phyloP scores from a whole-genome alignment of 2,797 vertebrate species.

The Gouania willdenowi region DNA sequence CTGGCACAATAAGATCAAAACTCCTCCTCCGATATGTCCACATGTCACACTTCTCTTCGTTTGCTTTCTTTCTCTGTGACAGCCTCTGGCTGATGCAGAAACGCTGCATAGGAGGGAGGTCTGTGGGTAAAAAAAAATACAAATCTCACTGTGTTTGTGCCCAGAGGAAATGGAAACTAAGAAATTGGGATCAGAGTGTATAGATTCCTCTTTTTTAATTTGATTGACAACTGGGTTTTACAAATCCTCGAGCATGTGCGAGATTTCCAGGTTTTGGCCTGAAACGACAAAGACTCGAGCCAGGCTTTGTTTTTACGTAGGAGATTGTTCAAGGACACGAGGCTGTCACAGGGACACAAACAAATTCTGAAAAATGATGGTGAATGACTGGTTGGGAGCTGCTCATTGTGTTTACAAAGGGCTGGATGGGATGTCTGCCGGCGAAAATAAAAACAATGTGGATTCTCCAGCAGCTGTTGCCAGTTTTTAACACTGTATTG shows the following conservation, averaged over 20 bases:
- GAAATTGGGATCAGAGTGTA: neutral
- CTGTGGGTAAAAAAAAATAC: too few relatives aligned
- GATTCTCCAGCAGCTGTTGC: too few relatives aligned
- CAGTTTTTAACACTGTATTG: too few relatives aligned
- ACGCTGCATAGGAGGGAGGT: neutral
- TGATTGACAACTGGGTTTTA: slow-evolving; percentile 21
- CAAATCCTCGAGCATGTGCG: slow-evolving; percentile 16
- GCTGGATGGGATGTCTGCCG: slow-evolving; percentile 6
- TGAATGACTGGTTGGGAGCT: too few relatives aligned
- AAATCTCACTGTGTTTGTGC: neutral
- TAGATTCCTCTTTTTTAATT: slow-evolving; percentile 14
- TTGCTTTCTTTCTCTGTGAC: slow-evolving; percentile 6
- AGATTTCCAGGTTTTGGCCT: slow-evolving; percentile 5
- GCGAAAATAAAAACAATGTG: too few relatives aligned
- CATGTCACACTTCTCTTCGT: slow-evolving; percentile 2
- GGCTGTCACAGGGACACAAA: neutral
- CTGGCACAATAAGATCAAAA: neutral
- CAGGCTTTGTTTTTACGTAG: slow-evolving; percentile 6
- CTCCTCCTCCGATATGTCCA: neutral
- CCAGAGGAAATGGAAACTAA: neutral
- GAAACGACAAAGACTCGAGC: neutral
- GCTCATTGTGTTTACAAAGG: slow-evolving; percentile 16
- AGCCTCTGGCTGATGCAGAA: neutral
- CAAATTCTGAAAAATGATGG: too few relatives aligned
- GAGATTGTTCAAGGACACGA: neutral